Base-by-base conservation (phyloP, 2,888 invertebrate genomes). In the Megamerina dolium region DNA sequence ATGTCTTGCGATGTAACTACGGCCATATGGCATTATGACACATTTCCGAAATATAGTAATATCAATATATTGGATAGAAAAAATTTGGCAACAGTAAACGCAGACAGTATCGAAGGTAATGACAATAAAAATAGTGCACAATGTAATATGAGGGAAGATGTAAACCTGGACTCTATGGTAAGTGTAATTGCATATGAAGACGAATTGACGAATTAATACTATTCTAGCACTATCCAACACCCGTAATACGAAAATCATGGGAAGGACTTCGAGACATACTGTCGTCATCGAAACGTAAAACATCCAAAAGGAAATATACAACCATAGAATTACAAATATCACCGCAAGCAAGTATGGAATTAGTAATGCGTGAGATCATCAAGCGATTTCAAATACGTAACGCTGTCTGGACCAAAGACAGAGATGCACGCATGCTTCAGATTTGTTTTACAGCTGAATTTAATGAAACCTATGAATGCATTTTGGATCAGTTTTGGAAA, bases 381-480 rank as follows among this genome's bases (percentile, higher is more conserved):
- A 64, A 70, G 21, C 70, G 75, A 21, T 69, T 77, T 35, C 71
- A 74, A 43, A 75, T 83, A 20, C 66, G 71, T 39, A 77, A 78
- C 59, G 75, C 77, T 2, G 66, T 77, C 1, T 82, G 82, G 81
- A 70, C 67, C 30, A 64, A 72, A 44, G 75, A 75, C 5, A 69
- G 68, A 46, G 73, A 75, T 35, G 74, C 74, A 12, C 73, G 72
- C 39, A 75, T 73, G 54, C 74, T 75, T 63, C 77, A 77, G 52
- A 74, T 82, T 1, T 74, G 74, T 13, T 83, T 83, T 60, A 75
- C 79, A 0, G 63, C 81, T 32, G 77, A 78, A 41, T 76, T 78
- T 3, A 76, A 78, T 12, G 73, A 74, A 45, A 61, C 72, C 4
- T 80, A 80, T 51, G 83, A 83, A 58, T 75, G 77, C 50, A 66